These are phyloP conservation scores for Sinonovacula constricta DNA, from an alignment of 1,140 invertebrate species.

Conservation along the genomic window DNA sequence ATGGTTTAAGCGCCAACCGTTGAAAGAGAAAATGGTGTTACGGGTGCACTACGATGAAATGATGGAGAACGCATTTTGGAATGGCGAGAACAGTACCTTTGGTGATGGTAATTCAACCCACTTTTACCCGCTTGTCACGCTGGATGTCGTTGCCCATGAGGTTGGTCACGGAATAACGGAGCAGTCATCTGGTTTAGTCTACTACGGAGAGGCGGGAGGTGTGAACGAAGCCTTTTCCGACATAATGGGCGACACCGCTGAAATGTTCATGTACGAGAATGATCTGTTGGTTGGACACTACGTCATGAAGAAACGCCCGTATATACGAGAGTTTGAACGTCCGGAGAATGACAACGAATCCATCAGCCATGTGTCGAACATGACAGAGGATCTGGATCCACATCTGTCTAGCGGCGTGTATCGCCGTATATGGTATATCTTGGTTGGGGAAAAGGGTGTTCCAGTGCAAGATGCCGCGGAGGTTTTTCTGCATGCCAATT, in stretches of 20 bases:
- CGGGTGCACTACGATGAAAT: conserved; percentile 58
- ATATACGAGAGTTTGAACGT: conserved; percentile 45
- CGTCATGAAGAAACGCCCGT: conserved; percentile 35
- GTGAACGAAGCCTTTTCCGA: conserved; percentile 69
- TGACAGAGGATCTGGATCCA: conserved; percentile 31
- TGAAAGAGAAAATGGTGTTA: conserved; percentile 47
- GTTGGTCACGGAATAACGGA: conserved; percentile 63
- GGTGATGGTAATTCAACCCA: conserved; percentile 53
- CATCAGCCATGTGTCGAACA: conserved; percentile 51
- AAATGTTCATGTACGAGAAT: conserved; percentile 27
- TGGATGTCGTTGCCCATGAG: conserved; percentile 64
- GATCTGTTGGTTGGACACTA: conserved; percentile 49
- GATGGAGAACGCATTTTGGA: conserved; percentile 56
- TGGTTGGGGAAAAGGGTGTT: conserved; percentile 40
- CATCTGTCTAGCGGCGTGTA: conserved; percentile 60
- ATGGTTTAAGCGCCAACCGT: conserved; percentile 45
- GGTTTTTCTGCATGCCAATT: conserved; percentile 60
- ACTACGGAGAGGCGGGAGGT: conserved; percentile 57
- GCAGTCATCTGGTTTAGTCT: conserved; percentile 57
- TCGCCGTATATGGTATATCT: conserved; percentile 52
- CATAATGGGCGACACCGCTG: conserved; percentile 58
- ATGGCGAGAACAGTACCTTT: conserved; percentile 52
- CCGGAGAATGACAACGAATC: conserved; percentile 53
- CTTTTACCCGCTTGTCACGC: conserved; percentile 56
- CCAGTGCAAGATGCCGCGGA: conserved; percentile 42